Evolutionary conservation across 2,113 vertebrate genomes (phyloP).

Genomic region (Dasypus novemcinctus): DNA sequence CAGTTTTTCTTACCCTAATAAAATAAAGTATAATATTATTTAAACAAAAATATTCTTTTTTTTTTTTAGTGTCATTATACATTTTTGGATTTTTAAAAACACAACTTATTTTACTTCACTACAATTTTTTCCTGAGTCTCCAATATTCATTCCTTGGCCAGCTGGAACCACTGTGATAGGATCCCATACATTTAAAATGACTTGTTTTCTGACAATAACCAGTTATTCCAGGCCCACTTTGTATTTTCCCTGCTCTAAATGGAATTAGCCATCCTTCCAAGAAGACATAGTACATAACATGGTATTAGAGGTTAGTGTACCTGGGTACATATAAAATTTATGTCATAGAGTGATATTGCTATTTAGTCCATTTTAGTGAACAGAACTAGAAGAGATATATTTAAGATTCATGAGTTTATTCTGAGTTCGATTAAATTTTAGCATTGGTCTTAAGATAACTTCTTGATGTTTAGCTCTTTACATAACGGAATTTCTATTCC

Average conservation of each 20-base stretch:
- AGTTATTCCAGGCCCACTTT: not conserved
- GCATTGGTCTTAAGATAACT: not conserved
- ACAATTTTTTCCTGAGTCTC: not conserved
- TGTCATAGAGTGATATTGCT: not conserved
- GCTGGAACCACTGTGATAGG: not conserved
- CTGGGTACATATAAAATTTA: not conserved
- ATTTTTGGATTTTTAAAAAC: not conserved
- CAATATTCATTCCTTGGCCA: not conserved
- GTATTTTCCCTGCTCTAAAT: not conserved
- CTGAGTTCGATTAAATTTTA: constrained; percentile 16
- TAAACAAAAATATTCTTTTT: not conserved
- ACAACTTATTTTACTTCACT: not conserved
- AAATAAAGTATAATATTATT: not conserved
- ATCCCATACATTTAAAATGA: not conserved
- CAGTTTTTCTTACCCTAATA: not conserved
- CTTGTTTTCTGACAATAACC: not conserved
- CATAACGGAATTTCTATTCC: not conserved
- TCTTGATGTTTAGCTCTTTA: not conserved
- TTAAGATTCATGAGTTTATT: constrained; percentile 19
- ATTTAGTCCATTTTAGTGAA: not conserved
- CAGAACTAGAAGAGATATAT: not conserved
- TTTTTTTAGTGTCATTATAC: not conserved
- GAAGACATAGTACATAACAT: not conserved
- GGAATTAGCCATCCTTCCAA: not conserved
- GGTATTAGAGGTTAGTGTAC: not conserved